Base-by-base conservation (phyloP, 2,888 invertebrate genomes). In the Lithophane socia region DNA sequence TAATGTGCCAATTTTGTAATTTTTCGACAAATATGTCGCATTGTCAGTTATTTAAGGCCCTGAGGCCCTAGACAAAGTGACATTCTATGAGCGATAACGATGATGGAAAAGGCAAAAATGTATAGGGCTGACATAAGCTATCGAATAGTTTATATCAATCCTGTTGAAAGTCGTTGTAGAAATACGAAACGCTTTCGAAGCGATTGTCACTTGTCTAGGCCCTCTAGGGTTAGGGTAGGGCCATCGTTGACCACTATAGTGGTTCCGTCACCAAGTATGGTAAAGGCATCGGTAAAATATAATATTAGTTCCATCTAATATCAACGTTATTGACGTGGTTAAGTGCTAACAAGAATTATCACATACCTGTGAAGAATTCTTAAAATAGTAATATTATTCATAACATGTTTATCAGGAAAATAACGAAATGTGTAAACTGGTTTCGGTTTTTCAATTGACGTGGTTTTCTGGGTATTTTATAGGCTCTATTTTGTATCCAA, bases 301-400 rank as follows among this genome's bases (percentile, higher is more conserved):
- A 65, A n/a, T 2, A 18, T 68, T 9, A 49, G 5, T 37, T 37
- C 13, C 13, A 42, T 49, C 7, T 24, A 13, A n/a, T 5, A 9
- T 44, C 37, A 49, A 18, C 5, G 16, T 49, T 24, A 21, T n/a
- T 42, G 60, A 68, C 67, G 68, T 29, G 0, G 2, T 7, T 52
- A 52, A 0, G 16, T 65, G 58, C 1, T 66, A 61, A 61, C 24
- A 16, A 8, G 4, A 60, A 47, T 75, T 65, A 68, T 60, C 68
- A 60, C n/a, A 5, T 16, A 54, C 2, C 0, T 60, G 79, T 37
- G 16, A 60, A 37, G 64, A 12, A 42, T n/a, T 56, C 13, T 13
- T 52, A 67, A 52, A 64, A 65, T 78, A 78, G 29, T 1, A 21
- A 37, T 12, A 24, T 47, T 67, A 24, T 75, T 73, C 16, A 29